Base-by-base conservation (phyloP, 2,888 invertebrate species). In the Spisula subtruncata region DNA sequence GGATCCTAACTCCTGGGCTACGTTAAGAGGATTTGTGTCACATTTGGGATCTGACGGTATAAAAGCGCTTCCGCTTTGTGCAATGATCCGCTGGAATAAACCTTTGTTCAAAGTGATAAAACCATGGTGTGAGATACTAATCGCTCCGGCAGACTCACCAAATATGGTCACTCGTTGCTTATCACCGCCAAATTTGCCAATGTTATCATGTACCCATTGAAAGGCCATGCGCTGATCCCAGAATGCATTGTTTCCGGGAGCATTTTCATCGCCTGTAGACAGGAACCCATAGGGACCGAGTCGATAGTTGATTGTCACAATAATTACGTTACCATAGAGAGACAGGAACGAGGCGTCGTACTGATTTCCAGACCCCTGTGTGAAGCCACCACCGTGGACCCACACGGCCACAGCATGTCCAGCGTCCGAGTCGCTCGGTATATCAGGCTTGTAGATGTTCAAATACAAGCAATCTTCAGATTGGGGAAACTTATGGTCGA, bases 131-230 rank as follows among this genome's bases (percentile, higher is more conserved):
- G 87, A 79, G 10, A 86, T 93, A 46, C 91, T 87, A 10, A 91
- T 89, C 0, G 92, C 93, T 12, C 94, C 94, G n/a, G 94, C 94
- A 84, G 94, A 94, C 87, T 94, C 93, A 14, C 94, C 94, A 32
- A 89, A 92, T 35, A 94, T 82, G 0, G 94, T 93, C 5, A 94
- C 89, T 12, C 87, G 81, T 20, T 81, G 29, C 0, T 85, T 85
- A 79, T 94, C 93, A 0, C 93, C 93, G 81, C 91, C 91, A 51
- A 94, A 94, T 16, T 85, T 54, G 0, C 60, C 66, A 29, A 92
- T 93, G 82, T 94, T 91, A 32, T 87, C 86, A 84, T 91, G 89
- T 16, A 93, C 91, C 93, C 93, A 94, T 56, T 90, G 51, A 41
- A 94, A 84, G 1, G 93, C 94, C 56, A 85, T n/a, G 18, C 92